Conservation (phyloP, 2,888 invertebrate species). For the Platycheirus rosarum region DNA sequence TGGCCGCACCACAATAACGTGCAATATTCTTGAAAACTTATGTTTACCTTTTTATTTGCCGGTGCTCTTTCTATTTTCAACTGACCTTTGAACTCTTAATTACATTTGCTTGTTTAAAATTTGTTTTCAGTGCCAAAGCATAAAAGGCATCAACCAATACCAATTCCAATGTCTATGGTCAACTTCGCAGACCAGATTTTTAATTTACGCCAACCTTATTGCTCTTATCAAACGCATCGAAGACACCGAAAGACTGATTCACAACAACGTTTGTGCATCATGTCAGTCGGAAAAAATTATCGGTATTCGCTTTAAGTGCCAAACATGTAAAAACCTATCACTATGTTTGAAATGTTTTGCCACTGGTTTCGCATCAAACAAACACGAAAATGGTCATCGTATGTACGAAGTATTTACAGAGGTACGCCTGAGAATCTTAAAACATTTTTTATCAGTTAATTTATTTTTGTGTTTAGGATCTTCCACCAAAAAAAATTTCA, state of each 20-base stretch:
- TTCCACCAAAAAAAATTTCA: constrained; percentile 78
- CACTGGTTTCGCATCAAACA: constrained; percentile 77
- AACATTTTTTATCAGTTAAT: neutral
- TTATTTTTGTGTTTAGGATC: constrained; percentile 78
- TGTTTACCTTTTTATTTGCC: no score
- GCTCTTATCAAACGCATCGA: constrained; percentile 81
- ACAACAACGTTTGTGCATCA: constrained; percentile 79
- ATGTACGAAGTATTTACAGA: constrained; percentile 81
- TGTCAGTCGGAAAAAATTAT: constrained; percentile 79
- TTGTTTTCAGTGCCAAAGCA: constrained; percentile 76
- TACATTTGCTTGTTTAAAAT: no score
- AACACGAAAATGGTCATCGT: constrained; percentile 80
- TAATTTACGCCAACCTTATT: constrained; percentile 81
- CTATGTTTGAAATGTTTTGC: constrained; percentile 81
- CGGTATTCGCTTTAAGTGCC: constrained; percentile 82
- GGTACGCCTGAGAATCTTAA: constrained; percentile 73
- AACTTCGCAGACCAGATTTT: constrained; percentile 78
- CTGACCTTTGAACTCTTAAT: no score
- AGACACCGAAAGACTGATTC: constrained; percentile 80
- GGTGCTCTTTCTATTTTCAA: no score
- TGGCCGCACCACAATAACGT: no score
- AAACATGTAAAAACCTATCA: constrained; percentile 80
- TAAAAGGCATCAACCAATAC: constrained; percentile 79
- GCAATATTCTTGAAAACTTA: no score
- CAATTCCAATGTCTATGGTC: constrained; percentile 81